Conservation (phyloP, 2,888 invertebrate genomes). For the Octodonta nipae region DNA sequence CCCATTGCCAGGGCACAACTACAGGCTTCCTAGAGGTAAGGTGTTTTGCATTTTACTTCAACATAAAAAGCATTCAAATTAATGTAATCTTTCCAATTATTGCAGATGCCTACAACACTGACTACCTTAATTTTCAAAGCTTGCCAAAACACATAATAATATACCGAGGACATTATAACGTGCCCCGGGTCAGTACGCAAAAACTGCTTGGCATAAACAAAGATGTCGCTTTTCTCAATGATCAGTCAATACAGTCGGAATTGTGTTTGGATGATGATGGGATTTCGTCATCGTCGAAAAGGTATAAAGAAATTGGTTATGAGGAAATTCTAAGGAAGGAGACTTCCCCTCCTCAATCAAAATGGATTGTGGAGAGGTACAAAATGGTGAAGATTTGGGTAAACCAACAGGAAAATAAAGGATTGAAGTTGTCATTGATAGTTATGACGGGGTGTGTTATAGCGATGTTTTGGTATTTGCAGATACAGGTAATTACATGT, state of each 20-base stretch:
- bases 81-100: slow-evolving; percentile 4
- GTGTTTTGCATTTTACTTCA: slow-evolving; percentile 5
- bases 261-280: slow-evolving; percentile 14
- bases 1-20: slow-evolving; percentile 30
- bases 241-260: slow-evolving; percentile 14
- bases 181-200: slow-evolving; percentile 43
- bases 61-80: too few species aligned
- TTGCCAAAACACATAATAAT: slow-evolving; percentile 28
- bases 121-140: slow-evolving; percentile 29
- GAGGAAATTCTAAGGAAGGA: background rate
- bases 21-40: slow-evolving; percentile 23
- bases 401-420: slow-evolving; percentile 63
- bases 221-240: slow-evolving; percentile 26
- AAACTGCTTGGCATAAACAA: slow-evolving; percentile 27
- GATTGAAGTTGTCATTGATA: slow-evolving; percentile 54
- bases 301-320: slow-evolving; percentile 1
- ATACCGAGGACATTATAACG: slow-evolving; percentile 55
- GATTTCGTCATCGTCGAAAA: background rate
- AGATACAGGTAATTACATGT: slow-evolving; percentile 56
- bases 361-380: slow-evolving; percentile 12
- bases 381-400: slow-evolving; percentile 44
- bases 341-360: background rate
- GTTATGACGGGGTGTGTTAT: slow-evolving; percentile 54
- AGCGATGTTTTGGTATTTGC: slow-evolving; percentile 62
- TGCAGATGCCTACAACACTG: slow-evolving; percentile 20